These are phyloP conservation scores for Cinclus mexicanus DNA, from an alignment of 2,113 vertebrate species.

Conservation along the genomic window DNA sequence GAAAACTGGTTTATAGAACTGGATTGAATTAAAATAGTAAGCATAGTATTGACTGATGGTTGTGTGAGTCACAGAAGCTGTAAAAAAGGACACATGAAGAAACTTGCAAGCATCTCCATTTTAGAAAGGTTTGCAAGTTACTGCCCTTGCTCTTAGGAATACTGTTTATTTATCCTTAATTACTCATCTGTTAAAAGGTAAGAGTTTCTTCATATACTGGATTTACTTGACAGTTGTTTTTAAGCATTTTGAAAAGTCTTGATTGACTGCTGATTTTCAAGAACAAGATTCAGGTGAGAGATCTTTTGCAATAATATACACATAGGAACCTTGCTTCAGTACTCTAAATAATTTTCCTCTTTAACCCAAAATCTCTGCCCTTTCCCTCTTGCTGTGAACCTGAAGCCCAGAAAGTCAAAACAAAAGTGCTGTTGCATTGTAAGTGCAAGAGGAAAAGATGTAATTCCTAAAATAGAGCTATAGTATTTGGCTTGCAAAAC, in stretches of 20 bases:
- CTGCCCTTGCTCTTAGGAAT: background rate
- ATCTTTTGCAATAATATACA: background rate
- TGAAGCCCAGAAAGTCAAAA: background rate
- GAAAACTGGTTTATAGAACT: background rate
- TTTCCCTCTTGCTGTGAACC: background rate
- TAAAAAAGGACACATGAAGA: background rate
- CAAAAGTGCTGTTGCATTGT: background rate
- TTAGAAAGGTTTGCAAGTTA: background rate
- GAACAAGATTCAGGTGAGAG: background rate
- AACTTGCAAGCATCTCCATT: background rate
- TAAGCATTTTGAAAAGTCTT: background rate
- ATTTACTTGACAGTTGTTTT: background rate
- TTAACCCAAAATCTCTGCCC: background rate
- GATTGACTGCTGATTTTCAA: background rate
- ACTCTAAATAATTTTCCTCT: background rate
- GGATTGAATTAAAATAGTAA: background rate
- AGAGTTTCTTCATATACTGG: background rate
- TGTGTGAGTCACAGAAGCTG: background rate
- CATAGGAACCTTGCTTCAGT: background rate
- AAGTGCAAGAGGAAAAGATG: background rate
- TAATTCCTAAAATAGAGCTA: background rate
- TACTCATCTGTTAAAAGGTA: background rate
- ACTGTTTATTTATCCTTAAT: background rate
- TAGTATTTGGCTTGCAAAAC: background rate
- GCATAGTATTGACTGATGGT: background rate